Evolutionary conservation across 2,113 vertebrate genomes (phyloP).

Genomic region (Indicator maculatus): DNA sequence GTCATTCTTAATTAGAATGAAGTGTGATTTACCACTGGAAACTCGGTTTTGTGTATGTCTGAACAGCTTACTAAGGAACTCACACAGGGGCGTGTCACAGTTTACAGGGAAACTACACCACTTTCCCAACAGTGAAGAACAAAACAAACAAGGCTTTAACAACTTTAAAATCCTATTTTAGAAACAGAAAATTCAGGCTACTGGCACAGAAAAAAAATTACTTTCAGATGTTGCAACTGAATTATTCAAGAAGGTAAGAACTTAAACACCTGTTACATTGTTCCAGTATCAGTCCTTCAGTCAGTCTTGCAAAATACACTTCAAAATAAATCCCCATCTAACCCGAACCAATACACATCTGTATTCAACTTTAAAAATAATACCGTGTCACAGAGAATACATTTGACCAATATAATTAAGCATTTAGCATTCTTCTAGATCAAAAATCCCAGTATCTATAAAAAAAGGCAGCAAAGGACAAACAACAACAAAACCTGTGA

Average conservation of each 20-base stretch:
- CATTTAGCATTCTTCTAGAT: not conserved
- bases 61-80: not conserved
- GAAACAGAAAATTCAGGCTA: not conserved
- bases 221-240: not conserved
- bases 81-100: not conserved
- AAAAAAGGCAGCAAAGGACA: not conserved
- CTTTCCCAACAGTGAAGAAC: not conserved
- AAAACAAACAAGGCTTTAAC: not conserved
- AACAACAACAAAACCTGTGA: not conserved
- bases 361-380: not conserved
- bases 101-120: not conserved
- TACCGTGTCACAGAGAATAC: not conserved
- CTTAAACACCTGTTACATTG: not conserved
- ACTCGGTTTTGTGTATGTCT: not conserved
- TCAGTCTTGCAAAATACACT: not conserved
- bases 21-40: not conserved
- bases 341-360: not conserved
- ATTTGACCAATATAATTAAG: not conserved
- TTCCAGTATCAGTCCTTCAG: not conserved
- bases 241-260: not conserved
- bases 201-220: not conserved
- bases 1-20: not conserved
- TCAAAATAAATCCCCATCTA: not conserved
- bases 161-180: not conserved
- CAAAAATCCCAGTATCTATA: not conserved